Evolutionary conservation across 1,140 invertebrate genomes (phyloP).

Genomic region (Heliconius melpomene): DNA sequence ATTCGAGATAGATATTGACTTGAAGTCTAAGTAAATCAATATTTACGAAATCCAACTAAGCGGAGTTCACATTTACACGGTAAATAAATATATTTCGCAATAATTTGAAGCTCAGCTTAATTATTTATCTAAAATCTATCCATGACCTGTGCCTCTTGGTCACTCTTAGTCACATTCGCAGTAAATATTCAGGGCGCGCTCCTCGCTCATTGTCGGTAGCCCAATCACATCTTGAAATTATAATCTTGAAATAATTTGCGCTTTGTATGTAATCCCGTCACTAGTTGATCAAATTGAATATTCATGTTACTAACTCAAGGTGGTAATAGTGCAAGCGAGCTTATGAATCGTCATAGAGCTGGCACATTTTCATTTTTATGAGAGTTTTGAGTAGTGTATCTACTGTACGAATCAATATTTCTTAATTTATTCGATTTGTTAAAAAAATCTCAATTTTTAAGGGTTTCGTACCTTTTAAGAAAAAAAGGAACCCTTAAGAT

Average conservation of each 20-base stretch:
- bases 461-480: too few species aligned
- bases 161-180: constrained; percentile 34
- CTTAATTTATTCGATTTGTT: too few species aligned
- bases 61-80: background rate
- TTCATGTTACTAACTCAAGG: background rate
- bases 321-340: background rate
- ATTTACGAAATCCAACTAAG: background rate
- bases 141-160: constrained; percentile 39
- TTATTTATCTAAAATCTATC: constrained; percentile 43
- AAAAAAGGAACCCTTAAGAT: too few species aligned
- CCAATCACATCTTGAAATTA: constrained; percentile 18
- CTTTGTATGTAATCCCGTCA: background rate
- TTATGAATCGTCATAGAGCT: too few species aligned
- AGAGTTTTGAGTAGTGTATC: too few species aligned
- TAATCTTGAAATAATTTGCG: constrained; percentile 26
- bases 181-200: constrained; percentile 59
- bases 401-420: too few species aligned
- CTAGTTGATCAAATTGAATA: background rate
- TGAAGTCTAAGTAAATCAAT: background rate
- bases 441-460: too few species aligned
- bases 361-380: too few species aligned
- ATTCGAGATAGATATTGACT: background rate
- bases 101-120: constrained; percentile 12
- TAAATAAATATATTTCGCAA: background rate
- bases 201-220: constrained; percentile 38